Evolutionary conservation across 2,797 vertebrate genomes (phyloP).

Genomic region (Urophycis tenuis): DNA sequence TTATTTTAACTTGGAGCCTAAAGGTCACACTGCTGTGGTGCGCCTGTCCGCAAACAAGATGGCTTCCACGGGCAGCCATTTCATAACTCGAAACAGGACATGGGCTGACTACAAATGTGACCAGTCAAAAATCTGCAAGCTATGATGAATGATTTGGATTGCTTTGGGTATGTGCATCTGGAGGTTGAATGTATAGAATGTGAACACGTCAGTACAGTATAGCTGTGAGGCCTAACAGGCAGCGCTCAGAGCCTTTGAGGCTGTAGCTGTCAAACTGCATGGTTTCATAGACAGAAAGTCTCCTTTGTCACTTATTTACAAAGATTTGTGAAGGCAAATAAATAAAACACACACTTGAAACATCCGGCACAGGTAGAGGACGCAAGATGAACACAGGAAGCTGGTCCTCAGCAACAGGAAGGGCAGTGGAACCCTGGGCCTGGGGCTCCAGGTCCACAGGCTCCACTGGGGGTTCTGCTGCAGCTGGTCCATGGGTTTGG

Average conservation of each 20-base stretch:
- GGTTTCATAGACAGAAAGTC: too few species aligned
- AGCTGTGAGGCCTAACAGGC: not conserved
- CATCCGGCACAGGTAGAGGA: constrained; percentile 42
- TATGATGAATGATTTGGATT: not conserved
- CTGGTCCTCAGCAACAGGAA: constrained; percentile 27
- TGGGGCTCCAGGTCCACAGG: constrained; percentile 24
- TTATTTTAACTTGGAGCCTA: not conserved
- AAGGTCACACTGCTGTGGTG: not conserved
- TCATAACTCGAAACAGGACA: not conserved
- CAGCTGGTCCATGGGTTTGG: constrained; percentile 17
- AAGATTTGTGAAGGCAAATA: not conserved
- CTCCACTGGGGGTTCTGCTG: constrained; percentile 22
- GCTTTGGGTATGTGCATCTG: not conserved
- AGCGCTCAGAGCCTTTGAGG: not conserved
- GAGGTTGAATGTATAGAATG: not conserved
- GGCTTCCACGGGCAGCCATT: not conserved
- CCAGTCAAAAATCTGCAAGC: not conserved
- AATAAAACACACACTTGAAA: not conserved
- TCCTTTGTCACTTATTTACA: not conserved
- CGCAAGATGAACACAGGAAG: constrained; percentile 4
- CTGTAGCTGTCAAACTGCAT: not conserved
- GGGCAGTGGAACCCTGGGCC: constrained; percentile 4
- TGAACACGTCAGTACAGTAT: not conserved
- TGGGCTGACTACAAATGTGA: not conserved
- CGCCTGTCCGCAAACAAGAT: not conserved